Percentiles rank a stretch among this genome's conserved stretches.
phyloP scores from a whole-genome alignment of 1,140 invertebrate species.

The Diprion similis region DNA sequence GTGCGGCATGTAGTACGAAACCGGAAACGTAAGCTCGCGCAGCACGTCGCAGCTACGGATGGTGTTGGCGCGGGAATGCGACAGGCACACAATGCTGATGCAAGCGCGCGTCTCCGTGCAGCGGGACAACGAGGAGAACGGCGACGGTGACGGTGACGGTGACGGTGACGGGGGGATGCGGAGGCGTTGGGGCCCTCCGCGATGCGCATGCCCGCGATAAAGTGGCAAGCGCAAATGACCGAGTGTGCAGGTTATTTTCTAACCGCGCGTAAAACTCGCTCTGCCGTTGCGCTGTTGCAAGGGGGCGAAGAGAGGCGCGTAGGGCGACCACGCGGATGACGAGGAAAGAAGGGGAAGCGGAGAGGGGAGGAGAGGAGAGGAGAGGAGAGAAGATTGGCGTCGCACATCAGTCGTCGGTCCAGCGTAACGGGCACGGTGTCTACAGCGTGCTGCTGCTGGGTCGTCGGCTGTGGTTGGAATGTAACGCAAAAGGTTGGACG shows the following conservation, averaged over 20 bases:
- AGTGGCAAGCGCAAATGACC: conserved; percentile 4
- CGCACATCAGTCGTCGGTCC: not conserved
- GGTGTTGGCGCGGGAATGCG: not conserved
- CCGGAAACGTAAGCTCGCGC: too few relatives aligned
- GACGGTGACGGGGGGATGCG: too few relatives aligned
- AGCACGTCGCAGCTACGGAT: not conserved
- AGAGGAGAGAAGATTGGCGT: not conserved
- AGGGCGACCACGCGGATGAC: not conserved
- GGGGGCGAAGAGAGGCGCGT: too few relatives aligned
- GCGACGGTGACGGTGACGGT: too few relatives aligned
- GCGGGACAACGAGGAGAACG: too few relatives aligned
- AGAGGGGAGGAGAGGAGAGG: not conserved
- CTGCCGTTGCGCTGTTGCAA: too few relatives aligned
- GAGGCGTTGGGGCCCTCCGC: too few relatives aligned
- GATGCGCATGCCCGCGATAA: conserved; percentile 3
- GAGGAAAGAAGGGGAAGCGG: not conserved
- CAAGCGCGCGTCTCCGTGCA: too few relatives aligned
- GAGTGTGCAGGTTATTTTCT: not conserved
- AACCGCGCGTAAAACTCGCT: conserved; percentile 1
- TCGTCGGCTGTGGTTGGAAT: not conserved
- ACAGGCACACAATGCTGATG: too few relatives aligned
- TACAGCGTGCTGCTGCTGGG: not conserved
- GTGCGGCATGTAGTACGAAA: too few relatives aligned
- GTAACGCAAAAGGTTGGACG: not conserved
- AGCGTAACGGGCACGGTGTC: conserved; percentile 3